Percentiles rank a stretch among this genome's conserved stretches.
Evolutionary conservation across 1,140 invertebrate genomes (phyloP).

Genomic region (Agrypnia vestita): DNA sequence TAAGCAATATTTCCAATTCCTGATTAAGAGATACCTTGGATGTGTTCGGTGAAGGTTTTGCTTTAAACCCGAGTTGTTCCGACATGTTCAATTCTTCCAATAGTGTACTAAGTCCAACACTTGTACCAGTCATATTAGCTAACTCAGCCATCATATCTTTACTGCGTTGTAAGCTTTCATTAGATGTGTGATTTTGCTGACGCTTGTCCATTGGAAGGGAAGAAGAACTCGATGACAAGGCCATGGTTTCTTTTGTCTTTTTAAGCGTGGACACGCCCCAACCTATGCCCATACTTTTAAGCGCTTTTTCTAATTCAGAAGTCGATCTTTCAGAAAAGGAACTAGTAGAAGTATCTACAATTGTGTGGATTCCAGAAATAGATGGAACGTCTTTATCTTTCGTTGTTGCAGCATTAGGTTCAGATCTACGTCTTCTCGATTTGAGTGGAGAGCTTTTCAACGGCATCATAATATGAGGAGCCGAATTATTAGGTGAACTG

Average conservation of each 20-base stretch:
- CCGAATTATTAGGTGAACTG: slow-evolving; percentile 53
- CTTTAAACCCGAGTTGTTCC: slow-evolving; percentile 64
- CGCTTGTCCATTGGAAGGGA: slow-evolving; percentile 65
- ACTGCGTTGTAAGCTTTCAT: slow-evolving; percentile 54
- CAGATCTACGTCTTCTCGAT: slow-evolving; percentile 64
- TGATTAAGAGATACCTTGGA: slow-evolving; percentile 38
- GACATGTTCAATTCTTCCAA: slow-evolving; percentile 63
- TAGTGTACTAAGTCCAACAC: slow-evolving; percentile 57
- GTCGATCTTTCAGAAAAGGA: slow-evolving; percentile 67
- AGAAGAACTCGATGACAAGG: slow-evolving; percentile 77
- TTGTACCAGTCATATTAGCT: slow-evolving; percentile 60
- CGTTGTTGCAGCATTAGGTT: neutral
- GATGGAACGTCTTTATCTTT: slow-evolving; percentile 32
- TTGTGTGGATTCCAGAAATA: slow-evolving; percentile 30
- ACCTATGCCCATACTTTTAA: slow-evolving; percentile 76
- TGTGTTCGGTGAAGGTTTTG: slow-evolving; percentile 32
- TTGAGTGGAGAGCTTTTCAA: slow-evolving; percentile 63
- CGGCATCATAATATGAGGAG: slow-evolving; percentile 53
- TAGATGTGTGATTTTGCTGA: slow-evolving; percentile 62
- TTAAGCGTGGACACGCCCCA: slow-evolving; percentile 80
- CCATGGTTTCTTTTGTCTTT: slow-evolving; percentile 78
- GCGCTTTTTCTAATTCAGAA: slow-evolving; percentile 74
- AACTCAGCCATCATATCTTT: slow-evolving; percentile 29
- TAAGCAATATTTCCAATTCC: slow-evolving; percentile 36
- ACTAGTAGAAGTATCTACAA: slow-evolving; percentile 25